A percentile compares a stretch with the other conserved stretches of the same genome.
Conservation (phyloP, 2,888 invertebrate species). For the Spilosoma lubricipeda region DNA sequence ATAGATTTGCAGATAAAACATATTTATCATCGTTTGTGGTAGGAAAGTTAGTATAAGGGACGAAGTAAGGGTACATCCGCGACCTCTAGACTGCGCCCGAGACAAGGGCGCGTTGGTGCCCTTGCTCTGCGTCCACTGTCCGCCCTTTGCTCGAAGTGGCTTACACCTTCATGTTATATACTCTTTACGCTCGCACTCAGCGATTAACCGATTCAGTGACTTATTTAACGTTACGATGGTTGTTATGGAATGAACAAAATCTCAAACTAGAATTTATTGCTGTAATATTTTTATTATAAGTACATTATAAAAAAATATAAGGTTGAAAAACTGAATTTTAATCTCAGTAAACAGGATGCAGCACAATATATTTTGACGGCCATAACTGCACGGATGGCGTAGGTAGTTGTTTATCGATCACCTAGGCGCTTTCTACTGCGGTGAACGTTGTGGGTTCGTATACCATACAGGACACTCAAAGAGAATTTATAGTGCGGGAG, state of each 20-base stretch:
- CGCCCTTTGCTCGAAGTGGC: constrained; percentile 37
- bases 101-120: constrained; percentile 76
- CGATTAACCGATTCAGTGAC: constrained; percentile 18
- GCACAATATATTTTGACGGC: neutral
- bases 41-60: constrained; percentile 59
- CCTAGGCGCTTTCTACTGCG: too few species aligned
- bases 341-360: too few species aligned
- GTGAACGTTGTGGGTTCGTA: too few species aligned
- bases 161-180: constrained; percentile 18
- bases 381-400: too few species aligned
- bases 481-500: too few species aligned
- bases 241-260: neutral
- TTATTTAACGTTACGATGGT: neutral
- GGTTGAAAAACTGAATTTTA: too few species aligned
- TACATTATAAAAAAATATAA: too few species aligned
- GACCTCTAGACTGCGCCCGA: constrained; percentile 83
- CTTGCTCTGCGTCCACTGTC: constrained; percentile 73
- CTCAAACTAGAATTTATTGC: neutral
- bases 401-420: too few species aligned
- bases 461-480: too few species aligned
- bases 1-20: constrained; percentile 42
- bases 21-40: constrained; percentile 49
- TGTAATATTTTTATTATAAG: neutral
- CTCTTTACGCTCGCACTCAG: constrained; percentile 18
- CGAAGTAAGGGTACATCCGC: constrained; percentile 75